These are phyloP conservation scores for Bettongia penicillata DNA, from an alignment of 2,113 vertebrate genomes.

Conservation along the genomic window DNA sequence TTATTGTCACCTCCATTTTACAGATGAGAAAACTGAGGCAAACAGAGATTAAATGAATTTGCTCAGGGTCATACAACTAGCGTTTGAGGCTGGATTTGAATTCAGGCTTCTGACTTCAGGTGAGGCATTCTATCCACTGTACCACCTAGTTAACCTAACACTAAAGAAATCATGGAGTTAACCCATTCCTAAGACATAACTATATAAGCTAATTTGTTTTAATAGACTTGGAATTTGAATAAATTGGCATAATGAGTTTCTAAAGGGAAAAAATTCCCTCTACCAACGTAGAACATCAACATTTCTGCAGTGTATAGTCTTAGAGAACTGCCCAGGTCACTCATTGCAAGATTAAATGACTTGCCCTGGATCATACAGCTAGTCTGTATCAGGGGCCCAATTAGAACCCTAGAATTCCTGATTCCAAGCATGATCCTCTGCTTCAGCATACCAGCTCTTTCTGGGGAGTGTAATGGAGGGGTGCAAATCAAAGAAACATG, in stretches of 20 bases:
- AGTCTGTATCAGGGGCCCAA: neutral
- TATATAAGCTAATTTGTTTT: neutral
- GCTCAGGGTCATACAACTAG: neutral
- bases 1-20: neutral
- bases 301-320: neutral
- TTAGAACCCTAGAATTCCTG: neutral
- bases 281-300: neutral
- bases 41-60: neutral
- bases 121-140: neutral
- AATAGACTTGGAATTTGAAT: neutral
- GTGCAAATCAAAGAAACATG: neutral
- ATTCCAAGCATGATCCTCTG: neutral
- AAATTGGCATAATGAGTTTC: neutral
- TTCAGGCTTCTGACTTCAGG: neutral
- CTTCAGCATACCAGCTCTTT: neutral
- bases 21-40: neutral
- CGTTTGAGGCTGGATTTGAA: neutral
- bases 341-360: neutral
- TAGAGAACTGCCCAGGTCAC: neutral
- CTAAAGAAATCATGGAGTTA: neutral
- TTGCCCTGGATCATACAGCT: neutral
- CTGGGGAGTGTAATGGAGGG: neutral
- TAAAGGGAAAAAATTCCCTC: neutral
- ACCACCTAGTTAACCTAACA: neutral
- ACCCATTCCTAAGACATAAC: neutral